Percentiles rank a stretch among this genome's conserved stretches.
These are phyloP conservation scores for Tetraneura akinire DNA, from an alignment of 1,140 invertebrate genomes.

Conservation along the genomic window DNA sequence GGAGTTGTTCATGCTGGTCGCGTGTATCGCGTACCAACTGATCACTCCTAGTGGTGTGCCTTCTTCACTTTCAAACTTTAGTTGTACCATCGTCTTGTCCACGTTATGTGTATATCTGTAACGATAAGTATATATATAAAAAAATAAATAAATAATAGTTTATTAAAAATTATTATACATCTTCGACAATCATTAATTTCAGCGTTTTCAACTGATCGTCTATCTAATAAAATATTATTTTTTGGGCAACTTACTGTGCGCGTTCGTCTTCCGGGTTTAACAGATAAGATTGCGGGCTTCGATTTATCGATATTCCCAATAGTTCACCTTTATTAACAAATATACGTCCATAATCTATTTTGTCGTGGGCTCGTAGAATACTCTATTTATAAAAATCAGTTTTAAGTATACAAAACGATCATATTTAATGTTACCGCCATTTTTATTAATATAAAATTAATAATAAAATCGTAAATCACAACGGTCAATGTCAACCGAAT, in stretches of 20 bases:
- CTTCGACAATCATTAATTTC: too few relatives aligned
- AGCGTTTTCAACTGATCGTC: too few relatives aligned
- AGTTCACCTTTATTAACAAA: constrained; percentile 71
- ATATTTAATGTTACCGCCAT: not conserved
- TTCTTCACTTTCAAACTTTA: constrained; percentile 70
- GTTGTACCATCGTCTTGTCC: constrained; percentile 80
- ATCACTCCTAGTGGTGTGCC: constrained; percentile 70
- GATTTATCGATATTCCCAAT: constrained; percentile 82
- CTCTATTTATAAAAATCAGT: constrained; percentile 64
- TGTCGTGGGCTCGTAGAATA: constrained; percentile 74
- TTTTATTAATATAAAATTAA: too few relatives aligned
- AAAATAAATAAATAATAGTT: too few relatives aligned
- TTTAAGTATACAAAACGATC: not conserved
- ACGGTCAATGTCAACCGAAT: too few relatives aligned
- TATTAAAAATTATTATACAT: too few relatives aligned
- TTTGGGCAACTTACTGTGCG: constrained; percentile 70
- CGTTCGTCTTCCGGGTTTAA: constrained; percentile 82
- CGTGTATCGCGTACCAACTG: constrained; percentile 93
- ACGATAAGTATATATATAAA: constrained; percentile 16
- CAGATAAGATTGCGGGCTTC: constrained; percentile 84
- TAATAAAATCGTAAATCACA: too few relatives aligned
- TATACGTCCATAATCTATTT: constrained; percentile 70
- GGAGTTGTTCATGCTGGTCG: constrained; percentile 94
- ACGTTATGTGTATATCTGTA: constrained; percentile 76
- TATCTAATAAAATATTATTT: too few relatives aligned